Evolutionary conservation across 2,113 vertebrate species (phyloP).

Genomic region (Loxodonta africana): DNA sequence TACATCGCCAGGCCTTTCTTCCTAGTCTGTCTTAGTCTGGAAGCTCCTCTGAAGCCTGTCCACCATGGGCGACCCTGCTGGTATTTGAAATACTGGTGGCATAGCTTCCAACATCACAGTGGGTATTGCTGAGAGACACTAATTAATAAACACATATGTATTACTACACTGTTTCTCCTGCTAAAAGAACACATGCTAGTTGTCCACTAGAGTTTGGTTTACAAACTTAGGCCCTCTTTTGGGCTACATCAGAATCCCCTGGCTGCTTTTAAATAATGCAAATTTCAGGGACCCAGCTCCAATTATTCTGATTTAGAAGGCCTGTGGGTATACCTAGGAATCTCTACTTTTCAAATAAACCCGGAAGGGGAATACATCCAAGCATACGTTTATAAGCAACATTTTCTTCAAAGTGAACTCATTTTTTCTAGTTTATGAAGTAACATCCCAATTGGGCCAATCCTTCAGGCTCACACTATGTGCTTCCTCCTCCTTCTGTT

Average conservation of each 20-base stretch:
- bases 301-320: neutral
- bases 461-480: rapidly evolving
- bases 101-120: neutral
- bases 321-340: neutral
- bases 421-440: neutral
- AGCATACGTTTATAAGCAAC: neutral
- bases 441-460: rapidly evolving
- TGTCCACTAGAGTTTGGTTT: neutral
- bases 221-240: neutral
- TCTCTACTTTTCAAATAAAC: neutral
- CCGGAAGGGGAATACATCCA: neutral
- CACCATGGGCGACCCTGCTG: neutral
- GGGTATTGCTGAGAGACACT: neutral
- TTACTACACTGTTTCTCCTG: neutral
- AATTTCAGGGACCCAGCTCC: neutral
- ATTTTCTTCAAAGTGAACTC: neutral
- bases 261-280: neutral
- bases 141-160: rapidly evolving
- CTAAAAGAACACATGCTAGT: neutral
- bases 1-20: neutral
- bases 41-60: neutral
- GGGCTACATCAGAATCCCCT: neutral
- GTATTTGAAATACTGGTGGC: neutral
- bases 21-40: neutral
- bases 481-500: neutral